phyloP scores from a whole-genome alignment of 2,797 vertebrate species.

The Alouatta caraya region DNA sequence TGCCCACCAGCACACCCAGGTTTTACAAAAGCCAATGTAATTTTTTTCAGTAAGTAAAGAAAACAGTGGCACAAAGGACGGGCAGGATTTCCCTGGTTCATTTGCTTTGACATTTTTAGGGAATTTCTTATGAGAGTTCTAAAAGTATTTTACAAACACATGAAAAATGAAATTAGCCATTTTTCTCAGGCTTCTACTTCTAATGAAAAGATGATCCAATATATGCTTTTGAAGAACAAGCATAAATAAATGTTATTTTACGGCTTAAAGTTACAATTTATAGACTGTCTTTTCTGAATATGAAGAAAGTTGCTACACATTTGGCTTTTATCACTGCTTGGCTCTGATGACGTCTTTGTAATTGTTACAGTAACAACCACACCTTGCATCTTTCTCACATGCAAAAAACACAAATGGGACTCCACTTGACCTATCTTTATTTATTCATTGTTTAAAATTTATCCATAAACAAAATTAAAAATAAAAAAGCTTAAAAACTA shows the following conservation, averaged over 20 bases:
- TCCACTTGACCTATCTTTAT: neutral
- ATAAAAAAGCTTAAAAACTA: neutral
- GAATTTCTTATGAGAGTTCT: neutral
- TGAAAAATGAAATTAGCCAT: neutral
- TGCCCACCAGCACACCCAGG: neutral
- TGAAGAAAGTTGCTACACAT: neutral
- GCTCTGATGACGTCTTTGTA: neutral
- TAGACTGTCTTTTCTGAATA: neutral
- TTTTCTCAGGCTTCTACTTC: slow-evolving; percentile 27
- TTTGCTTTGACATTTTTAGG: neutral
- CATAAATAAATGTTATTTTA: neutral
- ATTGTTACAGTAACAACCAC: neutral
- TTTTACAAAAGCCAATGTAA: slow-evolving; percentile 29
- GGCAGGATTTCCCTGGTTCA: neutral
- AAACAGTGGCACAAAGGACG: neutral
- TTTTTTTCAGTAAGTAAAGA: slow-evolving; percentile 11
- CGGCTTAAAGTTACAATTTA: neutral
- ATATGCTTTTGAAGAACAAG: neutral
- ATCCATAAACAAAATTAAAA: slow-evolving; percentile 4
- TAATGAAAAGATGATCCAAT: neutral
- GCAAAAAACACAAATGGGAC: neutral
- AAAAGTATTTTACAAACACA: slow-evolving; percentile 19
- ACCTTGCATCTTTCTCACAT: neutral
- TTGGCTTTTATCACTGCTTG: neutral
- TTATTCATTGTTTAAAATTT: neutral